Conservation (phyloP, 2,797 vertebrate genomes). For the Parotocinclus haroldoi region DNA sequence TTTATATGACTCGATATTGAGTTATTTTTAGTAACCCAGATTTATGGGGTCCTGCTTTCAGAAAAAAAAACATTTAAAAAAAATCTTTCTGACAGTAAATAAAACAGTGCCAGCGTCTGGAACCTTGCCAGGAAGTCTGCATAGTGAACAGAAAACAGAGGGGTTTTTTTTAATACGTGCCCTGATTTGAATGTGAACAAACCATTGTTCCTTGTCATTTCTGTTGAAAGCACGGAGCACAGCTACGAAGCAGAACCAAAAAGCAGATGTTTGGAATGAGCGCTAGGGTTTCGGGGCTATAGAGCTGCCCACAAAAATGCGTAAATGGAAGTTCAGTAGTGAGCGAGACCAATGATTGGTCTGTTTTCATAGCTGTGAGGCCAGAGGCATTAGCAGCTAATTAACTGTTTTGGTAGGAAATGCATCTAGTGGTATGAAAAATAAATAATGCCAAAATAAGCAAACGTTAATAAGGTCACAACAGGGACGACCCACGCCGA, state of each 20-base stretch:
- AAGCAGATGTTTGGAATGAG: slow-evolving; percentile 45
- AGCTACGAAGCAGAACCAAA: slow-evolving; percentile 22
- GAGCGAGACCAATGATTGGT: slow-evolving; percentile 6
- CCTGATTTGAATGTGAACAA: slow-evolving; percentile 19
- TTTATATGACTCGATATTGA: neutral
- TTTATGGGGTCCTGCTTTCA: too few relatives aligned
- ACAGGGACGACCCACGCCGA: too few relatives aligned
- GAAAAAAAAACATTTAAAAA: neutral
- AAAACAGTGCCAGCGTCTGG: slow-evolving; percentile 48
- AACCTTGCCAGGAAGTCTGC: neutral
- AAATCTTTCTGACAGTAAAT: slow-evolving; percentile 43
- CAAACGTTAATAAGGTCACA: too few relatives aligned
- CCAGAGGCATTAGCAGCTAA: slow-evolving; percentile 19
- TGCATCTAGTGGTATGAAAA: slow-evolving; percentile 3
- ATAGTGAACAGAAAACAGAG: slow-evolving; percentile 13
- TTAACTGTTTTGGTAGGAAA: slow-evolving; percentile 29
- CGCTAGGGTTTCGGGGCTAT: slow-evolving; percentile 34
- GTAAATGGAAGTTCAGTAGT: slow-evolving; percentile 18
- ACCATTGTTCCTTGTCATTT: slow-evolving; percentile 25
- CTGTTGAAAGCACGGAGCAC: slow-evolving; percentile 32
- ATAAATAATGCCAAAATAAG: slow-evolving; percentile 11
- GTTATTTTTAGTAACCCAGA: too few relatives aligned
- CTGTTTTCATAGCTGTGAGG: slow-evolving; percentile 30
- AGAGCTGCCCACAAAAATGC: slow-evolving; percentile 28
- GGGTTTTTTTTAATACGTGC: slow-evolving; percentile 2